Evolutionary conservation across 2,113 vertebrate species (phyloP).

Genomic region (Callipepla californica): DNA sequence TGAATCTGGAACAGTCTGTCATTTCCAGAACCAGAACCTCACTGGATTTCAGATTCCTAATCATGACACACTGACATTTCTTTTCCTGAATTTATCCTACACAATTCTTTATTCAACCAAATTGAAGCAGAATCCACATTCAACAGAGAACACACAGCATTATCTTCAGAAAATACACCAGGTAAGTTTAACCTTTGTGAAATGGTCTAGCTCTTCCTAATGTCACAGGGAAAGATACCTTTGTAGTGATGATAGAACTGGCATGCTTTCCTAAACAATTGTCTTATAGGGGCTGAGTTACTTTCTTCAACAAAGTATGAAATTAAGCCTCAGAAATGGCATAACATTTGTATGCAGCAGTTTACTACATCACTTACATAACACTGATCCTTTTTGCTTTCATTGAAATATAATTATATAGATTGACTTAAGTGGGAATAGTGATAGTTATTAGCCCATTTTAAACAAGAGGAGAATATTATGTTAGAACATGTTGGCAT

Average conservation of each 20-base stretch:
- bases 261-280: not conserved
- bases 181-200: not conserved
- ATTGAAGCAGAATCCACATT: constrained; percentile 26
- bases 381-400: not conserved
- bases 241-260: not conserved
- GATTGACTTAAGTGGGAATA: not conserved
- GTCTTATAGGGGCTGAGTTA: not conserved
- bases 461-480: constrained; percentile 17
- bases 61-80: constrained; percentile 52
- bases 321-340: not conserved
- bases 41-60: constrained; percentile 44
- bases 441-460: not conserved
- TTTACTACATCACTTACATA: not conserved
- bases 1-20: constrained; percentile 56
- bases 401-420: not conserved
- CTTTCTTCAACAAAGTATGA: not conserved
- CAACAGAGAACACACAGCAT: constrained; percentile 5
- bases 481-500: not conserved
- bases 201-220: not conserved
- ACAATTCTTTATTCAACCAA: constrained; percentile 42
- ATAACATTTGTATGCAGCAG: not conserved
- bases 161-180: constrained; percentile 26
- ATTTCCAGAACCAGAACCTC: constrained; percentile 62
- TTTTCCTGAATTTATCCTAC: not conserved
- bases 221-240: not conserved